phyloP scores from a whole-genome alignment of 1,140 invertebrate species.

The Phocides pigmalion region DNA sequence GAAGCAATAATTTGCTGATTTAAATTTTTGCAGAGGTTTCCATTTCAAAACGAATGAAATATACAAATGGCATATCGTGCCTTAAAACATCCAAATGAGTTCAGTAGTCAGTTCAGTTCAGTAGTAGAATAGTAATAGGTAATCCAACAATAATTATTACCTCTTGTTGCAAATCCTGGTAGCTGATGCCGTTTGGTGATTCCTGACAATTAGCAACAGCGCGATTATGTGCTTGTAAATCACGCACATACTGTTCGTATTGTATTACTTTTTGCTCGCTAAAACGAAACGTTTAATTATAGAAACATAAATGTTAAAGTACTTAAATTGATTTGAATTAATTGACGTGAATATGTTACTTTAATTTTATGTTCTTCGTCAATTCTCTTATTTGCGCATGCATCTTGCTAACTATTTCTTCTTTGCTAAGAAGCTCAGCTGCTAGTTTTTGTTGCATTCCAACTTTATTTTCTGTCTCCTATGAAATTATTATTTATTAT shows the following conservation, averaged over 20 bases:
- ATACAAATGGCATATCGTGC: no score
- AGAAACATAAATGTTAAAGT: neutral
- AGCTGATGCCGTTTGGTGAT: conserved; percentile 52
- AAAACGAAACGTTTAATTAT: conserved; percentile 35
- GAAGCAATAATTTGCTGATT: no score
- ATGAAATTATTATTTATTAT: conserved; percentile 30
- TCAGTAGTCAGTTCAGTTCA: neutral
- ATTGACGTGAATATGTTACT: conserved; percentile 46
- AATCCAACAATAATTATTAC: conserved; percentile 41
- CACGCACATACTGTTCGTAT: conserved; percentile 70
- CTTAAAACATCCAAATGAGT: no score
- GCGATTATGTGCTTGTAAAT: conserved; percentile 60
- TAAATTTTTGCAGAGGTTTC: no score
- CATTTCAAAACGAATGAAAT: no score
- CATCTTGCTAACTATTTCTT: conserved; percentile 73
- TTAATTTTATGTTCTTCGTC: conserved; percentile 71
- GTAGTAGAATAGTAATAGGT: neutral
- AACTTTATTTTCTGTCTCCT: conserved; percentile 73
- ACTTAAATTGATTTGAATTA: conserved; percentile 7
- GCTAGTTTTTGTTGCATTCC: conserved; percentile 74
- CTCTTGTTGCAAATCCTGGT: conserved; percentile 73
- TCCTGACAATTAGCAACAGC: conserved; percentile 58
- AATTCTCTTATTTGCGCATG: conserved; percentile 72
- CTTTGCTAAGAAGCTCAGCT: conserved; percentile 69
- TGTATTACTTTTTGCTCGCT: conserved; percentile 77